phyloP scores from a whole-genome alignment of 2,113 vertebrate species.

The Dromiciops gliroides region DNA sequence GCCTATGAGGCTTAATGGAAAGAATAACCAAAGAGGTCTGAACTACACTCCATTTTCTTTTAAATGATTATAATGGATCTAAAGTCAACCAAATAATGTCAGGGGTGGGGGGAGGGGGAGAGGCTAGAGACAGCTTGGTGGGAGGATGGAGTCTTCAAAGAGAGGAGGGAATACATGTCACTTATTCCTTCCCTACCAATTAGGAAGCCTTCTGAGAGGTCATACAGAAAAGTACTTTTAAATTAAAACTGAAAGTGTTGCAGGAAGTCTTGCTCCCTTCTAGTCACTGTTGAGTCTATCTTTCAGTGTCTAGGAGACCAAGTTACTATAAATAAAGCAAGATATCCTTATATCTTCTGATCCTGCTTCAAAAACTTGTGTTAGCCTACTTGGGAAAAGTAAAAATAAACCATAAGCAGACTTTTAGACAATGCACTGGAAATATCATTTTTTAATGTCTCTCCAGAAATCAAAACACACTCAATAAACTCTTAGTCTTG shows the following conservation, averaged over 20 bases:
- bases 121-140: neutral
- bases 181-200: neutral
- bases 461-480: conserved; percentile 57
- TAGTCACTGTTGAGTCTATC: neutral
- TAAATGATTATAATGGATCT: neutral
- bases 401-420: conserved; percentile 53
- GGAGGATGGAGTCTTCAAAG: neutral
- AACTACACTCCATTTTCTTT: neutral
- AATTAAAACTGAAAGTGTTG: conserved; percentile 39
- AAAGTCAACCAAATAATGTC: neutral
- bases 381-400: conserved; percentile 57
- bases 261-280: conserved; percentile 36
- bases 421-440: conserved; percentile 59
- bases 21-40: conserved; percentile 21
- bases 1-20: neutral
- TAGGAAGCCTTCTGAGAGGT: conserved; percentile 26
- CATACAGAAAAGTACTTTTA: conserved; percentile 21
- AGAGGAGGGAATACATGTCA: neutral
- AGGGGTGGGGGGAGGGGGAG: neutral
- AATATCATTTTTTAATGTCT: conserved; percentile 52
- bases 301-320: conserved; percentile 19
- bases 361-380: conserved; percentile 55
- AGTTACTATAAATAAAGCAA: conserved; percentile 38
- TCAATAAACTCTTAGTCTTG: neutral
- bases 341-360: conserved; percentile 28